Percentiles rank a stretch among this genome's conserved stretches.
phyloP scores from a whole-genome alignment of 64 coral and sea anemone species.

The Trachythela sp. region DNA sequence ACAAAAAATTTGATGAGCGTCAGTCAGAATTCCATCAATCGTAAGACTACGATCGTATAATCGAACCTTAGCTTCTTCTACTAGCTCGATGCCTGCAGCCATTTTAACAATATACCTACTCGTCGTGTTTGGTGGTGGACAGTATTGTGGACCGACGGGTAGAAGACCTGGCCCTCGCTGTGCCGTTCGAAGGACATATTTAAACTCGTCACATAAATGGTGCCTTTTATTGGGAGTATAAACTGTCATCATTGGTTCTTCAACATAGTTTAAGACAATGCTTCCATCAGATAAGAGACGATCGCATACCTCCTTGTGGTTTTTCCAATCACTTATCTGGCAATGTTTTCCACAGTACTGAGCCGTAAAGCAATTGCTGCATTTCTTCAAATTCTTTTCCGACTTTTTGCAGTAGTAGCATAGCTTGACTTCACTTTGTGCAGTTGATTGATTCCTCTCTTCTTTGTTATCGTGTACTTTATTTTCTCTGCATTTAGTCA shows the following conservation, averaged over 20 bases:
- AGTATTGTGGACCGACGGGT: neutral
- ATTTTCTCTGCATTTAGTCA: neutral
- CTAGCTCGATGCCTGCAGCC: neutral
- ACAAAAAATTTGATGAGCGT: neutral
- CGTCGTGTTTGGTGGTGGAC: neutral
- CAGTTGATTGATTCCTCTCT: neutral
- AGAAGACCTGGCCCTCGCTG: neutral
- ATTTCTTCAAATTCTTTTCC: neutral
- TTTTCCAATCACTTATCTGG: neutral
- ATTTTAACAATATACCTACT: neutral
- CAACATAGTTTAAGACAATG: neutral
- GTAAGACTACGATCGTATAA: neutral
- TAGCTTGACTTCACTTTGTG: neutral
- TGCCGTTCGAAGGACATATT: no score
- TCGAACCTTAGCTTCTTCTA: neutral
- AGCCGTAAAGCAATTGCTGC: neutral
- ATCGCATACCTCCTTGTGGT: neutral
- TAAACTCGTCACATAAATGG: no score
- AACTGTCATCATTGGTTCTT: neutral
- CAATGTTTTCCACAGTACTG: neutral
- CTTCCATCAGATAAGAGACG: neutral
- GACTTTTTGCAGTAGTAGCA: neutral
- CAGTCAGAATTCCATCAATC: neutral
- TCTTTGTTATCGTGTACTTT: neutral
- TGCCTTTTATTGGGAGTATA: no score